Conservation (phyloP, 2,797 vertebrate species). For the Gallinago nigripennis region DNA sequence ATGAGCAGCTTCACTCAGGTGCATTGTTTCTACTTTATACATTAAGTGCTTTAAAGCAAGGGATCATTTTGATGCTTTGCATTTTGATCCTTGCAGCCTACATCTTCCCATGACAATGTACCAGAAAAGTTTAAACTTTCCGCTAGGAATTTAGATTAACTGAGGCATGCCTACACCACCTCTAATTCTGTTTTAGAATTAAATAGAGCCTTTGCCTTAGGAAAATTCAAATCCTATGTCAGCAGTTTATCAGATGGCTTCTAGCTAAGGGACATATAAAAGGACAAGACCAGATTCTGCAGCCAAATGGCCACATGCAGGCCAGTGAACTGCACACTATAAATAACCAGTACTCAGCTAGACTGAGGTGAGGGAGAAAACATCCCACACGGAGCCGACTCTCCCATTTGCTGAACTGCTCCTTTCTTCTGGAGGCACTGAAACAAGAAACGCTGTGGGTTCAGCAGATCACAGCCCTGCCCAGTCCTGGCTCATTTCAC, state of each 20-base stretch:
- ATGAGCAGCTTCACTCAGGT: neutral
- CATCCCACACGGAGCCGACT: neutral
- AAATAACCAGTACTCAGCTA: neutral
- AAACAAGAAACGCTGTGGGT: neutral
- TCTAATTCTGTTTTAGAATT: neutral
- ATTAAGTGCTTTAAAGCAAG: neutral
- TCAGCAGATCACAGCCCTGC: neutral
- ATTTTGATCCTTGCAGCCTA: neutral
- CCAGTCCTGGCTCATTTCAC: neutral
- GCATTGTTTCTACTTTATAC: neutral
- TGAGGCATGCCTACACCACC: neutral
- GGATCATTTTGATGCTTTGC: neutral
- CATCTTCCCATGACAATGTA: neutral
- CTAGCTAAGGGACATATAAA: neutral
- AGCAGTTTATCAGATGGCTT: neutral
- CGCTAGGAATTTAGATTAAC: neutral
- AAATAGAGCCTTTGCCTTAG: neutral
- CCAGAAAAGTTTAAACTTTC: neutral
- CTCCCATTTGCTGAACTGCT: neutral
- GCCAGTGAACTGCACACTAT: neutral
- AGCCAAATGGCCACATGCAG: neutral
- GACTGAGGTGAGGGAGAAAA: neutral
- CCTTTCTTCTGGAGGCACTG: neutral
- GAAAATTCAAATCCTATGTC: neutral
- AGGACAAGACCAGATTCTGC: neutral